A percentile compares a stretch with the other conserved stretches of the same genome.
phyloP scores from a whole-genome alignment of 2,113 vertebrate species.

The Dermatemys mawii region DNA sequence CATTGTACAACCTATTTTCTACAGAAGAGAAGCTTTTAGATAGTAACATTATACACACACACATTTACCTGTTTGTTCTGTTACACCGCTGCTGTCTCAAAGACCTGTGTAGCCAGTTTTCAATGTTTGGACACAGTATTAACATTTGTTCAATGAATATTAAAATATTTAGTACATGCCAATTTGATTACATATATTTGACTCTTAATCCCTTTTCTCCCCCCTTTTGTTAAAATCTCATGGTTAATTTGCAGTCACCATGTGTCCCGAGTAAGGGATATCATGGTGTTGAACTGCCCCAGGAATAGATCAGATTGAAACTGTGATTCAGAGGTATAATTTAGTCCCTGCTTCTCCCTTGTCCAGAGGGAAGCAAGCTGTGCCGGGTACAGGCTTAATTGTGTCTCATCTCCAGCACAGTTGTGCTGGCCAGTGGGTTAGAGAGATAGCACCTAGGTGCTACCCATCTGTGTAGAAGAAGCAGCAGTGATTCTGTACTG shows the following conservation, averaged over 20 bases:
- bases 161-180: neutral
- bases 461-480: neutral
- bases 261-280: neutral
- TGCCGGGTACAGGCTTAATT: neutral
- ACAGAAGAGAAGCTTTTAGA: constrained; percentile 20
- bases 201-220: neutral
- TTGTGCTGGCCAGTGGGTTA: neutral
- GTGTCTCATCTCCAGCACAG: neutral
- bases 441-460: neutral
- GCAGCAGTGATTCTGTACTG: neutral
- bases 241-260: neutral
- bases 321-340: fast-evolving
- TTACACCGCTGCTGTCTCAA: neutral
- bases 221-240: neutral
- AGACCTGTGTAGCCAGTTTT: neutral
- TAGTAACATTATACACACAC: neutral
- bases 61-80: neutral
- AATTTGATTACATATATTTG: neutral
- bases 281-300: fast-evolving
- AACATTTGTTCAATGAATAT: neutral
- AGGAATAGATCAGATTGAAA: neutral
- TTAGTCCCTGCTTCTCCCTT: neutral
- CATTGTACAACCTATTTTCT: constrained; percentile 36
- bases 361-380: neutral
- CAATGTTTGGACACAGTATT: neutral